phyloP scores from a whole-genome alignment of 1,140 invertebrate genomes.

The Idris sp. region DNA sequence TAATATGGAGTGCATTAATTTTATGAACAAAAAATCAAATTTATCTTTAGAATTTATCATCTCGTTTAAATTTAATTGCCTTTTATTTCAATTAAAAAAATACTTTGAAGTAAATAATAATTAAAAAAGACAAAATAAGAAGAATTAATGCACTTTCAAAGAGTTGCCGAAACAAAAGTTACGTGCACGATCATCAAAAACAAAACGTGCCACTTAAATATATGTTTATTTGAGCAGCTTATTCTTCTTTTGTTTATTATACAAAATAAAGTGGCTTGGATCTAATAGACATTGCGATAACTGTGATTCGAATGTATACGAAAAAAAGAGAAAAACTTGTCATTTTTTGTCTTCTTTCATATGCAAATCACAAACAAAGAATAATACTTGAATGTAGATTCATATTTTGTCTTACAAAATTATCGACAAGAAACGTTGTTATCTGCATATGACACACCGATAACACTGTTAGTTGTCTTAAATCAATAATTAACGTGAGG shows the following conservation, averaged over 20 bases:
- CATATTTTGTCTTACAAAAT: constrained; percentile 11
- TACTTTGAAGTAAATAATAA: no score
- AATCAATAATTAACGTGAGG: constrained; percentile 3
- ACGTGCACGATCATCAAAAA: constrained; percentile 27
- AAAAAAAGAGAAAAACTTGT: no score
- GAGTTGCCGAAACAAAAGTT: not conserved
- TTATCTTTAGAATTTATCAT: not conserved
- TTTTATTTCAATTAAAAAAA: no score
- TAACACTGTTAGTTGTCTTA: constrained; percentile 18
- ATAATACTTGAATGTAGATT: constrained; percentile 7
- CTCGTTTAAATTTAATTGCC: no score
- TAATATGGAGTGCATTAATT: constrained; percentile 36
- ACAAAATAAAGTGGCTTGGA: constrained; percentile 35
- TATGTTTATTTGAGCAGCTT: constrained; percentile 26
- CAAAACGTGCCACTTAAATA: no score
- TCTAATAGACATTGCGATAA: constrained; percentile 23
- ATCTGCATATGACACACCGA: constrained; percentile 5
- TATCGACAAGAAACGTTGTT: constrained; percentile 7
- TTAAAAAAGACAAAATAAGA: constrained; percentile 8
- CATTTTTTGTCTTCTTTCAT: no score
- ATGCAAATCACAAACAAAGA: constrained; percentile 9
- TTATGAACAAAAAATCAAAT: constrained; percentile 3
- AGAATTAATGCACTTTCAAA: constrained; percentile 31
- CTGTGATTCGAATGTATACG: constrained; percentile 32
- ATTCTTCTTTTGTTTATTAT: constrained; percentile 15